Percentiles rank a stretch among this genome's conserved stretches.
phyloP scores from a whole-genome alignment of 23 tunicate genomes.

The Halocynthia roretzi region DNA sequence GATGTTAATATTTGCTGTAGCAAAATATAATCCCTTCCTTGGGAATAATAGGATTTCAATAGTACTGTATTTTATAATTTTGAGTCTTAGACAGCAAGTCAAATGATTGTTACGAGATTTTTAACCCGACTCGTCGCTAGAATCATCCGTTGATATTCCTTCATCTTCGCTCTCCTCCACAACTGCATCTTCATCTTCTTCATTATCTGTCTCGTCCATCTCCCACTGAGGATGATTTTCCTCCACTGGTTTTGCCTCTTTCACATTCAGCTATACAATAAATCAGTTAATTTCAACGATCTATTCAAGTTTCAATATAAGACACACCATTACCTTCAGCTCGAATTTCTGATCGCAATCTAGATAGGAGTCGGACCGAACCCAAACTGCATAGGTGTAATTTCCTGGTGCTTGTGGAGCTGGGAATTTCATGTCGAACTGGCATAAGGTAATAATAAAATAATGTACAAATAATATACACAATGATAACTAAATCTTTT shows the following conservation, averaged over 20 bases:
- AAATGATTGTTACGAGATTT: no score
- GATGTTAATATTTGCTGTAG: no score
- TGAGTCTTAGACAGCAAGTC: no score
- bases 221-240: slow-evolving; percentile 98
- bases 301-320: not conserved
- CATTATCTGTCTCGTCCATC: slow-evolving; percentile 53
- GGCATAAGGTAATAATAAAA: no score
- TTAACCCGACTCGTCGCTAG: not conserved
- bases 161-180: slow-evolving; percentile 78
- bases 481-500: no score
- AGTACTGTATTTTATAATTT: no score
- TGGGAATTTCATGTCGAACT: slow-evolving; percentile 69
- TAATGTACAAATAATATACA: no score
- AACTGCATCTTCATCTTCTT: slow-evolving; percentile 34
- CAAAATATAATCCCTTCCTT: no score
- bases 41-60: no score
- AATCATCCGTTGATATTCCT: slow-evolving; percentile 90
- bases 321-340: not conserved
- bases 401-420: slow-evolving; percentile 88
- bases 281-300: slow-evolving; percentile 21
- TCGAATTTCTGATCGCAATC: slow-evolving; percentile 55
- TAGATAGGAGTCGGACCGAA: slow-evolving; percentile 76
- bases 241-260: slow-evolving; percentile 61
- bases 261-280: slow-evolving; percentile 34
- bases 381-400: slow-evolving; percentile 72